Conservation (phyloP, 2,113 vertebrate genomes). For the Oenanthe oenanthe region DNA sequence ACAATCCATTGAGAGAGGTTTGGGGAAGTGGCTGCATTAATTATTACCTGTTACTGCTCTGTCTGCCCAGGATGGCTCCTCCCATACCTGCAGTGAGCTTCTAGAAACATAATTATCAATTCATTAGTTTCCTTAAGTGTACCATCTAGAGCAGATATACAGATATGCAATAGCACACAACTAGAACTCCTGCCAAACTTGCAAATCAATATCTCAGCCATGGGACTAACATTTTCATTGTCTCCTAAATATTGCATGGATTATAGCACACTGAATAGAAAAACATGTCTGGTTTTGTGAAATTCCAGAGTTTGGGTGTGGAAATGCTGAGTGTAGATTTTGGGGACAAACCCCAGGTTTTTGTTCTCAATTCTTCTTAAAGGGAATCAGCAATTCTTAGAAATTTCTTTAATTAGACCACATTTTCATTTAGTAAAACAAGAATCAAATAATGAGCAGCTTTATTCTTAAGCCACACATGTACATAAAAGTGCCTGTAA, state of each 20-base stretch:
- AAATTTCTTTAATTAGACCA: not conserved
- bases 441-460: not conserved
- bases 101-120: not conserved
- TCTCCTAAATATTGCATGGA: not conserved
- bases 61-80: not conserved
- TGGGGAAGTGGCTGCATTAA: not conserved
- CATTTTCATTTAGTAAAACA: not conserved
- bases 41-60: not conserved
- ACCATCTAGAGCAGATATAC: not conserved
- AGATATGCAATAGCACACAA: not conserved
- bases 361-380: not conserved
- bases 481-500: not conserved
- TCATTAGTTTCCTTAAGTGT: not conserved
- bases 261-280: not conserved
- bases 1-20: not conserved
- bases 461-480: not conserved
- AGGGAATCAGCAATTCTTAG: not conserved
- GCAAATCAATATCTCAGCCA: not conserved
- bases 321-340: not conserved
- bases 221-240: not conserved
- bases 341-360: not conserved
- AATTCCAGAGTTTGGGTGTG: not conserved
- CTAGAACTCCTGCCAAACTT: not conserved
- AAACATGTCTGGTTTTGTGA: too few relatives aligned
- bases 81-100: not conserved